These are phyloP conservation scores for Ammodramus savannarum DNA, from an alignment of 2,113 vertebrate species.

Conservation along the genomic window DNA sequence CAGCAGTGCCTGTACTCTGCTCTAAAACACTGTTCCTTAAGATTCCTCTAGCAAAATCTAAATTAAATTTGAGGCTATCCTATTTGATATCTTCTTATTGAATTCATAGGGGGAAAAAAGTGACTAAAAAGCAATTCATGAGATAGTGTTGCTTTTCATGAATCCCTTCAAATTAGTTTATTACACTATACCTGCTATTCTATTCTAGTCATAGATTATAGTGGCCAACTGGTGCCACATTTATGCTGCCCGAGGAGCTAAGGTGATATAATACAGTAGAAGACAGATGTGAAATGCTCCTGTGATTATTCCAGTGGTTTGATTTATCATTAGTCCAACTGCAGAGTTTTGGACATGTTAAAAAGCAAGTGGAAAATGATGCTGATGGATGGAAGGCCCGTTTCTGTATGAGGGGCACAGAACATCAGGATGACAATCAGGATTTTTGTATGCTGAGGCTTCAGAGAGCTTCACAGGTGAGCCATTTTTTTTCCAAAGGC, in stretches of 20 bases:
- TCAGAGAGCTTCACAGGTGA: not conserved
- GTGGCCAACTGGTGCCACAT: not conserved
- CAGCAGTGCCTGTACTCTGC: not conserved
- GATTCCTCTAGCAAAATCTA: not conserved
- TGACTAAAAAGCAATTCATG: not conserved
- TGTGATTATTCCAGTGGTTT: not conserved
- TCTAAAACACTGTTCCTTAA: not conserved
- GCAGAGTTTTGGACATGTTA: not conserved
- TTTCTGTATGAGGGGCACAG: not conserved
- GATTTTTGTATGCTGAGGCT: not conserved
- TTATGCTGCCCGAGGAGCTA: not conserved
- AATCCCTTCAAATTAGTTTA: not conserved
- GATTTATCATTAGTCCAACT: not conserved
- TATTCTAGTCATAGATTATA: not conserved
- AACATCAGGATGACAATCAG: not conserved
- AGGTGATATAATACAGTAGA: not conserved
- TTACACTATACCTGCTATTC: not conserved
- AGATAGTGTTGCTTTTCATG: not conserved
- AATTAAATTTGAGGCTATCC: not conserved
- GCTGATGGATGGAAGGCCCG: not conserved
- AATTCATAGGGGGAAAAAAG: not conserved
- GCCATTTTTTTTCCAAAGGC: not conserved
- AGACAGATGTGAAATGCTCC: not conserved
- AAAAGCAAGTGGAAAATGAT: not conserved
- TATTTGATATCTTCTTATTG: not conserved